phyloP scores from a whole-genome alignment of 1,140 invertebrate species.

The Drosophila erecta region DNA sequence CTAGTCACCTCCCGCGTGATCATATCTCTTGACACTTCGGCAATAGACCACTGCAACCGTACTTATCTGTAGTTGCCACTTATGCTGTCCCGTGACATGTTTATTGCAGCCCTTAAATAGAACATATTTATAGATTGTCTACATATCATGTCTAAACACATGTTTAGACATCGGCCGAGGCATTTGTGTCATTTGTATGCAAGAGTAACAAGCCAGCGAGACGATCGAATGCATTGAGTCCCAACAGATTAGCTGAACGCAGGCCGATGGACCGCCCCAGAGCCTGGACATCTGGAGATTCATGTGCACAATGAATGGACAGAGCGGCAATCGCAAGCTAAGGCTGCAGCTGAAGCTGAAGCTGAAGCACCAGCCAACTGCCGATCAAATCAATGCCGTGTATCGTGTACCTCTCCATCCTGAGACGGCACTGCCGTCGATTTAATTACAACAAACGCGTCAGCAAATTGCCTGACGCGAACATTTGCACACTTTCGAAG shows the following conservation, averaged over 20 bases:
- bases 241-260: constrained; percentile 72
- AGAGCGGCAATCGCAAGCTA: constrained; percentile 33
- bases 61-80: too few species aligned
- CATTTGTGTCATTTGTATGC: constrained; percentile 83
- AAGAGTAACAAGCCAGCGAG: constrained; percentile 78
- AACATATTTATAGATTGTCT: too few species aligned
- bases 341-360: neutral
- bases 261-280: constrained; percentile 68
- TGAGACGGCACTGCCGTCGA: constrained; percentile 64
- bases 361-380: constrained; percentile 37
- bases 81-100: too few species aligned
- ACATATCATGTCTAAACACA: too few species aligned
- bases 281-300: constrained; percentile 68
- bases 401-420: constrained; percentile 55
- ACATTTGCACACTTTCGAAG: constrained; percentile 81
- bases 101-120: too few species aligned
- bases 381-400: constrained; percentile 76
- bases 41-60: too few species aligned
- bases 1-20: too few species aligned
- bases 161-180: too few species aligned
- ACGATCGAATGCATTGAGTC: constrained; percentile 63
- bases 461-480: constrained; percentile 82
- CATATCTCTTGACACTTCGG: too few species aligned
- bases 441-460: constrained; percentile 83
- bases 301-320: constrained; percentile 74